Evolutionary conservation across 1,140 invertebrate genomes (phyloP).

Genomic region (Sminthurinus signatus): DNA sequence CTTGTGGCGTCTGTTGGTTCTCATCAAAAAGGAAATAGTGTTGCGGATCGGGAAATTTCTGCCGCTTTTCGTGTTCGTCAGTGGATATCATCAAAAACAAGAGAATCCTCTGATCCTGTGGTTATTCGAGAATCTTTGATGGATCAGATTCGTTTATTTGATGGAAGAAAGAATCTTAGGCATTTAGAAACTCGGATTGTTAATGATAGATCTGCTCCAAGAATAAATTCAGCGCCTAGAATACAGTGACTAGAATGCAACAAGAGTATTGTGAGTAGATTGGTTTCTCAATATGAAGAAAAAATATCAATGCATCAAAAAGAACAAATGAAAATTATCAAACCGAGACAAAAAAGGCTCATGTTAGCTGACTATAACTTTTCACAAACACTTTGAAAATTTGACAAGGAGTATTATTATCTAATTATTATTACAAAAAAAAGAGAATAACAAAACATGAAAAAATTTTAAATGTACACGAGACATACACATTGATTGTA

Average conservation of each 20-base stretch:
- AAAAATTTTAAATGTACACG: too few relatives aligned
- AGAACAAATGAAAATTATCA: too few relatives aligned
- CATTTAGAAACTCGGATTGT: slow-evolving; percentile 47
- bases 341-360: too few relatives aligned
- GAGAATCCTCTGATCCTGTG: slow-evolving; percentile 52
- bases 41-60: slow-evolving; percentile 22
- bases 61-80: slow-evolving; percentile 57
- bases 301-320: not conserved
- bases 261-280: slow-evolving; percentile 37
- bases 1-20: slow-evolving; percentile 29
- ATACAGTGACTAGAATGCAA: slow-evolving; percentile 55
- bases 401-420: too few relatives aligned
- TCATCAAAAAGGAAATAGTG: slow-evolving; percentile 36
- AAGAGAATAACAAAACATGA: too few relatives aligned
- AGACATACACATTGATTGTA: too few relatives aligned
- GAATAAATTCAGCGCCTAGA: slow-evolving; percentile 42
- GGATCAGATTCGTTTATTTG: slow-evolving; percentile 84
- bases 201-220: slow-evolving; percentile 62
- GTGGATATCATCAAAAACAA: slow-evolving; percentile 55
- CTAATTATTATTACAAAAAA: too few relatives aligned
- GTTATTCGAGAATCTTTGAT: slow-evolving; percentile 63
- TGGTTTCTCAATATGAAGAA: slow-evolving; percentile 39
- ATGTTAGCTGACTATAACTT: too few relatives aligned
- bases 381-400: too few relatives aligned
- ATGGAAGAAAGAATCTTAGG: slow-evolving; percentile 63